Conservation (phyloP, 30 jellyfish, hydroid and myxozoan species). For the Cassiopea xamachana region DNA sequence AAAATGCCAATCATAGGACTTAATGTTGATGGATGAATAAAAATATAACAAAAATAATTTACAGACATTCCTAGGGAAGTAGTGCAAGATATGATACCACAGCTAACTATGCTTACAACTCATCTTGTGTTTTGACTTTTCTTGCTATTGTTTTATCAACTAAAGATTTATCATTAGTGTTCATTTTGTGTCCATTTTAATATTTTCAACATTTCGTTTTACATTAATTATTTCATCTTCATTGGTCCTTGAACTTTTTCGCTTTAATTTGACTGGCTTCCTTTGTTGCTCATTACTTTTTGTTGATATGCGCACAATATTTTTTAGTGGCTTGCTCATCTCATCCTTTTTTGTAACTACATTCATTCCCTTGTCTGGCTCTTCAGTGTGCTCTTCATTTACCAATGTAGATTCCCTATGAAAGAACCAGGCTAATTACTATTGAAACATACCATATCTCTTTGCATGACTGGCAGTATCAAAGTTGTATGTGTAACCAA, state of each 20-base stretch:
- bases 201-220: neutral
- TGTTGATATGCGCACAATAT: conserved; percentile 33
- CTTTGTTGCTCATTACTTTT: conserved; percentile 2
- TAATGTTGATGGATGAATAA: no score
- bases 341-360: neutral
- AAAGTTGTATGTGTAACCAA: no score
- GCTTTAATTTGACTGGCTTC: conserved; percentile 55
- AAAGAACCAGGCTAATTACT: neutral
- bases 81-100: no score
- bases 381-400: neutral
- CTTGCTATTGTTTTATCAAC: no score
- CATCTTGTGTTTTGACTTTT: no score
- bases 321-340: neutral
- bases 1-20: neutral
- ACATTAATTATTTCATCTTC: neutral
- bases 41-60: no score
- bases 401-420: neutral
- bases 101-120: no score
- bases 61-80: no score
- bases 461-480: neutral
- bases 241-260: conserved; percentile 33
- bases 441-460: neutral
- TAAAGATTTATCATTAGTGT: neutral
- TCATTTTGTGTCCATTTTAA: neutral
- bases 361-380: neutral